Evolutionary conservation across 2,113 vertebrate species (phyloP).

Genomic region (Prionailurus viverrinus): DNA sequence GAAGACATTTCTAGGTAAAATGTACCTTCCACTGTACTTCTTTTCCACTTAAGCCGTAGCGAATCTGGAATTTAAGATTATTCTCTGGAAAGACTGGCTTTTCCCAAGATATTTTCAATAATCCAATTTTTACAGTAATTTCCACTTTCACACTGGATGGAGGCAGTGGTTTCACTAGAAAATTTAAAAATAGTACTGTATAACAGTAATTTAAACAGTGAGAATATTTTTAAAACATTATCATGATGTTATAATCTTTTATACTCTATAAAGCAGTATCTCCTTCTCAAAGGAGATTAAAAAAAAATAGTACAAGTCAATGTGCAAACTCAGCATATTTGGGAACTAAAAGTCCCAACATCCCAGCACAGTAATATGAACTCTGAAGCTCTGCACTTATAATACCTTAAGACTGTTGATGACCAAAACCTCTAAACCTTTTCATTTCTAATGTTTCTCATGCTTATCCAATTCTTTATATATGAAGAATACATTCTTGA

Average conservation of each 20-base stretch:
- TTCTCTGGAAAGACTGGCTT: conserved; percentile 86
- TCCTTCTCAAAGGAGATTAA: background rate
- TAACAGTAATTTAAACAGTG: background rate
- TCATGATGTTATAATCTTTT: background rate
- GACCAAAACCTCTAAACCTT: background rate
- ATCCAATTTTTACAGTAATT: conserved; percentile 86
- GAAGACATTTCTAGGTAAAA: background rate
- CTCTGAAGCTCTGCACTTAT: background rate
- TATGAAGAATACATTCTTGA: background rate
- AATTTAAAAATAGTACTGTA: conserved; percentile 25
- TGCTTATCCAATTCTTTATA: background rate
- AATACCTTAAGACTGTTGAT: background rate
- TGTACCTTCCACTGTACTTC: conserved; percentile 89
- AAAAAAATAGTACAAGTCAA: background rate
- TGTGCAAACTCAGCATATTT: background rate
- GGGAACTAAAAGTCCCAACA: background rate
- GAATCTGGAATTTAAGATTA: conserved; percentile 91
- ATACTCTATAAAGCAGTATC: background rate
- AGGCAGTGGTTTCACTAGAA: conserved; percentile 92
- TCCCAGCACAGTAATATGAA: background rate
- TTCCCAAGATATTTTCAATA: conserved; percentile 91
- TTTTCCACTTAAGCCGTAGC: conserved; percentile 82
- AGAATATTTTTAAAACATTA: background rate
- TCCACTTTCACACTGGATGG: conserved; percentile 89
- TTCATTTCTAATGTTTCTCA: background rate